Evolutionary conservation across 2,797 vertebrate genomes (phyloP), one percentile per base, ranked within the genome.

Genomic region (Paratrypauchen microcephalus): DNA sequence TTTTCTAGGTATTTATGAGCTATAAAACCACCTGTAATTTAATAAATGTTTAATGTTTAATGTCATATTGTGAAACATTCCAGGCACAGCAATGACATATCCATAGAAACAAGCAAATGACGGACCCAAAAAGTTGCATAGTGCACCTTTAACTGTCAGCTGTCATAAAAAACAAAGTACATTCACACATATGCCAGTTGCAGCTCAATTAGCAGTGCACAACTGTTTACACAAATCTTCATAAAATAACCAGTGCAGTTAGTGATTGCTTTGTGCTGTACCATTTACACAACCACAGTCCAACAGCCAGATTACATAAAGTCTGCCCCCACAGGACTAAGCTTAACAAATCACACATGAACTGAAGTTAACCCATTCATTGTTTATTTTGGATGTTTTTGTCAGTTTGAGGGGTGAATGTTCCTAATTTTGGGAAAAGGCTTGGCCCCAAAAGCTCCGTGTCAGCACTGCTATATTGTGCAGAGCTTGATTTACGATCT

Each of bases 211-310:
- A 58, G 18, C 6, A 28, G 57, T 28, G 57, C 2, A 30, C 16
- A 19, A 8, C 15, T 15, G 26, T 58, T 58, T 58, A 58, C 26
- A 18, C 6, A 30, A 19, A 28, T 60, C 9, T 60, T 60, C 28
- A 15, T 3, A 24, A 57, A 26, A 13, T 4, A 24, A 3, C 23
- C 24, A 30, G 26, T 18, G 24, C 24, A 56, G 54, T 56, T 56
- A 56, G 56, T 58, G 24, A 30, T 59, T 11, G 9, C 28, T 32
- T n/a, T 59, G 16, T 15, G 32, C 28, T n/a, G 18, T 19, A 32
- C 1, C 57, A 32, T 59, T 59, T 59, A 59, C 57, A 59, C 18
- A 59, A 59, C 18, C 24, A n/a, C 57, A 32, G 57, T 32, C 28
- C 2, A 12, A 19, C 57, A 0, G 16, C 28, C 28, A 32, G 28